Evolutionary conservation across 1,140 invertebrate genomes (phyloP), one percentile per base, ranked within the genome.

Genomic region (Bombus ignitus): DNA sequence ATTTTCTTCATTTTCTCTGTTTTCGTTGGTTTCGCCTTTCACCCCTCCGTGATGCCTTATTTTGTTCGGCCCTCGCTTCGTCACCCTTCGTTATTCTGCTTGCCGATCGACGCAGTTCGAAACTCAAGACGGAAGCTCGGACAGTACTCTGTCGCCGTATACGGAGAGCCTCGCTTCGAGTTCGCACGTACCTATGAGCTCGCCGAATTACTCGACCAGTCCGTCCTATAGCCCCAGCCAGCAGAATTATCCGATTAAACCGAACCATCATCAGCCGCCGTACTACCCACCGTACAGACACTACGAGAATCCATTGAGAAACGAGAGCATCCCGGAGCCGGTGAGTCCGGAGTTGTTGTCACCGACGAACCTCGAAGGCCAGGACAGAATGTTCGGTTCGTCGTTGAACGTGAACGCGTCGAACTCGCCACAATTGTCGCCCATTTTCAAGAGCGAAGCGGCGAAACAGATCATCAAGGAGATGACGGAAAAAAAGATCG

Each of bases 401-500:
- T 77, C 76, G 2, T 83, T 88, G 32, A 91, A 87, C 42, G 87
- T 90, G 39, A 92, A 91, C 42, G 88, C 90, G 10, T 73, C 83
- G 1, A 92, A 91, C 32, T 91, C 92, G 10, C 92, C 92, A 5
- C 93, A 93, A 25, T 85, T 95, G 71, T 94, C 95, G 39, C 97
- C 97, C 0, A 96, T 98, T 71, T 98, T 98, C 94, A 97, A 98
- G 91, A 98, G 97, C 92, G 97, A 98, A 93, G 97, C 98, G 8
- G 98, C 98, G 0, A 96, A 97, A 81, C 97, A 98, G 93, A 98
- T 98, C 65, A 97, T 98, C 73, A 97, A 97, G 82, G 98, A 98
- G 94, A 97, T 98, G 96, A 97, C 97, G 8, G 96, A 87, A 90
- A 95, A 92, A 93, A 96, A 82, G 89, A 93, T 86, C 79, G 94